Base-by-base conservation (phyloP, 2,888 invertebrate species). In the Acleris sparsana region DNA sequence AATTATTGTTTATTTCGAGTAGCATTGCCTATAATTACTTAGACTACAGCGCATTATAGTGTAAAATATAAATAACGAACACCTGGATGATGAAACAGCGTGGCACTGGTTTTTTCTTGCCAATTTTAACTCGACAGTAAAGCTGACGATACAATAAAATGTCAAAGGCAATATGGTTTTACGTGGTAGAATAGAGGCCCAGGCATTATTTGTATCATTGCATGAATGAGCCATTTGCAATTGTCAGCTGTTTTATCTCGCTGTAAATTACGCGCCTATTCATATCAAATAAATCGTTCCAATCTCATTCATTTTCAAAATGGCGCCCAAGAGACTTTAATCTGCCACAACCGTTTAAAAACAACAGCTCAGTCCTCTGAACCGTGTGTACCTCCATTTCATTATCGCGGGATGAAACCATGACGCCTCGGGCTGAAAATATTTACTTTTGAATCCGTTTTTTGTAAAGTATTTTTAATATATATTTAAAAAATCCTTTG, bases 281-380 rank as follows among this genome's bases (percentile, higher is more conserved):
- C n/a, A 17, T 16, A 39, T 49, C 1, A 44, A 64, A 46, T 53
- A 49, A 64, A 53, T 49, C 49, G 18, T 55, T 60, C n/a, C 20
- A n/a, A 43, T 53, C 39, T 48, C 53, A 59, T 63, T 63, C 53
- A n/a, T 64, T 25, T 64, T 6, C 16, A 22, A 58, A 25, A 49
- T 22, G 18, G 49, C n/a, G 13, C 52, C 25, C 44, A 60, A 25
- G 43, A 46, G 46, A 33, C 17, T 51, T 44, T 1, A 44, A 53
- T 57, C 62, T 51, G 56, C 46, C 52, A 46, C 22, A 57, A 44
- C 48, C 43, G n/a, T 60, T 55, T 51, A 51, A 65, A 65, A 61
- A 51, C 53, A 51, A 55, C 48, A 5, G 48, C 48, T 16, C 48
- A 53, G 59, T 53, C 48, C 58, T 53, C 18, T 60, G 53, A 55